phyloP scores from a whole-genome alignment of 2,113 vertebrate genomes.

The western clawed frog (Xenopus tropicalis) region DNA sequence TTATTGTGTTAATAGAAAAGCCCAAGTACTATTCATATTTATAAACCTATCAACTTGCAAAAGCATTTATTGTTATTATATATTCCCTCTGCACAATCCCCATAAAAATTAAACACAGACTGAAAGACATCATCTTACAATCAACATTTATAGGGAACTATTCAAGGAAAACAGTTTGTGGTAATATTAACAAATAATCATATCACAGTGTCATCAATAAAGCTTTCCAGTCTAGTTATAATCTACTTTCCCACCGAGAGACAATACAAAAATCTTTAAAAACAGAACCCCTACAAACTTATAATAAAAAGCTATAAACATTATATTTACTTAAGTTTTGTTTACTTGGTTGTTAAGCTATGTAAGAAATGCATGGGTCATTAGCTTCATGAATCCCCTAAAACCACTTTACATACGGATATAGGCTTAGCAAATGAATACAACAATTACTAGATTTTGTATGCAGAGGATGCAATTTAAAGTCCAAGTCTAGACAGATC shows the following conservation, averaged over 20 bases:
- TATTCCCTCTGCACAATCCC: neutral
- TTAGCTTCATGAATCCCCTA: constrained; percentile 39
- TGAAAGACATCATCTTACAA: constrained; percentile 14
- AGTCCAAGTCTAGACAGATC: neutral
- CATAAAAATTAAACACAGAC: constrained; percentile 17
- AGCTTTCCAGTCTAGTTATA: constrained; percentile 17
- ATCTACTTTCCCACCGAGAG: constrained; percentile 14
- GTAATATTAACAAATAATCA: constrained; percentile 28
- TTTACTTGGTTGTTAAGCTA: constrained; percentile 31
- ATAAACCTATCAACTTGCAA: neutral
- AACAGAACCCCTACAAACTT: constrained; percentile 5
- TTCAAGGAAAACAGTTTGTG: constrained; percentile 21
- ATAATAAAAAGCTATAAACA: constrained; percentile 23
- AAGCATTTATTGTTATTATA: constrained; percentile 18
- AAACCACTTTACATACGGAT: constrained; percentile 23
- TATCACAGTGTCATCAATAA: constrained; percentile 31
- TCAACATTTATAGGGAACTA: constrained; percentile 11
- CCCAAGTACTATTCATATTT: neutral
- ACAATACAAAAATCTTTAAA: constrained; percentile 13
- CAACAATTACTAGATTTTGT: constrained; percentile 27
- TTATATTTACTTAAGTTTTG: constrained; percentile 39
- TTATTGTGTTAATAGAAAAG: neutral
- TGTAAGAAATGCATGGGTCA: constrained; percentile 33
- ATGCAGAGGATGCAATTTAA: constrained; percentile 12
- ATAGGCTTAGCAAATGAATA: constrained; percentile 19